A percentile compares a stretch with the other conserved stretches of the same genome.
phyloP scores from a whole-genome alignment of 2,888 invertebrate species.

The Drosophila flavopinicola region DNA sequence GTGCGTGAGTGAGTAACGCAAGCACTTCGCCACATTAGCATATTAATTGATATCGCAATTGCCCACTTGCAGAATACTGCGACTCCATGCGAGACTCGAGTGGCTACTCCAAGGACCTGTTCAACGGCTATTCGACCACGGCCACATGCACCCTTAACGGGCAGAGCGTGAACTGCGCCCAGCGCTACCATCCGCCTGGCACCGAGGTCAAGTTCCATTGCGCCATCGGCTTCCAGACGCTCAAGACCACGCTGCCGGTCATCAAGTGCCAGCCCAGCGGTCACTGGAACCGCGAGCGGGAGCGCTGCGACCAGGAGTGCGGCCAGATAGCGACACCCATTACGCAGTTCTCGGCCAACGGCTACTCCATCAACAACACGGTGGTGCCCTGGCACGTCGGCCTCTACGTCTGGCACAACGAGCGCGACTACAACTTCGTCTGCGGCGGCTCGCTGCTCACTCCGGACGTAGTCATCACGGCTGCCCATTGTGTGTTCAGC shows the following conservation, averaged over 20 bases:
- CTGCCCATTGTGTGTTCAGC: conserved; percentile 67
- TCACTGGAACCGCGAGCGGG: conserved; percentile 54
- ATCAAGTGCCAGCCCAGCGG: conserved; percentile 54
- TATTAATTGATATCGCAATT: not conserved
- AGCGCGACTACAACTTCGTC: conserved; percentile 50
- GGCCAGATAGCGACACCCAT: conserved; percentile 68
- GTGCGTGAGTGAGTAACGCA: conserved; percentile 62
- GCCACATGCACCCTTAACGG: conserved; percentile 49
- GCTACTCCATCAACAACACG: conserved; percentile 60
- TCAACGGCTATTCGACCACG: conserved; percentile 61
- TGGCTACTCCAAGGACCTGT: conserved; percentile 25
- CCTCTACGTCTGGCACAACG: conserved; percentile 48
- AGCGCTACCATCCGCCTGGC: conserved; percentile 59
- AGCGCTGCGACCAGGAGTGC: conserved; percentile 56
- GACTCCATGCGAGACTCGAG: conserved; percentile 22
- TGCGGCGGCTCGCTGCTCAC: conserved; percentile 66
- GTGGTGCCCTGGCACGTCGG: conserved; percentile 71
- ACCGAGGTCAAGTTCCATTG: conserved; percentile 62
- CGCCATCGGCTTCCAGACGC: conserved; percentile 52
- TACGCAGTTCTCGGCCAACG: conserved; percentile 56
- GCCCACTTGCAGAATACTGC: conserved; percentile 50
- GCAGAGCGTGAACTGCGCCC: conserved; percentile 41
- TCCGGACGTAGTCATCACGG: conserved; percentile 66
- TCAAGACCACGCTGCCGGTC: conserved; percentile 18
- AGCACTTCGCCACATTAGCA: too few species aligned